Evolutionary conservation across 2,113 vertebrate genomes (phyloP).

Genomic region (Bettongia penicillata): DNA sequence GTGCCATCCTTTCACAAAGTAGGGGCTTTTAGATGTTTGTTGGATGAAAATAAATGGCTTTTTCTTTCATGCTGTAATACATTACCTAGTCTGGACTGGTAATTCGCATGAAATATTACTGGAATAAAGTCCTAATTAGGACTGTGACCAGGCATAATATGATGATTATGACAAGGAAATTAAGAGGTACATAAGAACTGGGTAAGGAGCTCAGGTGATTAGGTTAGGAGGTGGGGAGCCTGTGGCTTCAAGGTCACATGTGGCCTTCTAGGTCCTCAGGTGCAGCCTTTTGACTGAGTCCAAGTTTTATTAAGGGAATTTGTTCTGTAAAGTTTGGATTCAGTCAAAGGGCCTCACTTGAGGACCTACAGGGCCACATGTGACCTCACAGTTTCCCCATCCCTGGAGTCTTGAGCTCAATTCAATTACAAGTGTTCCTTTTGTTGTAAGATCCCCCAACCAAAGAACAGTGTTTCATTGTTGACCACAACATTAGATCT

Average conservation of each 20-base stretch:
- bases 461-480: neutral
- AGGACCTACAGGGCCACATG: too few relatives aligned
- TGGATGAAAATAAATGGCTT: neutral
- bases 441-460: neutral
- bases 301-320: too few relatives aligned
- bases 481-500: slow-evolving; percentile 17
- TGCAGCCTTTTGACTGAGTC: too few relatives aligned
- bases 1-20: neutral
- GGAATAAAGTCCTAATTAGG: slow-evolving; percentile 7
- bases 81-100: neutral
- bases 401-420: neutral
- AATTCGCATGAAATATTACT: slow-evolving; percentile 43
- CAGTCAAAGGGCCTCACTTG: too few relatives aligned
- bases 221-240: neutral
- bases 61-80: neutral
- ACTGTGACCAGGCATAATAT: slow-evolving; percentile 33
- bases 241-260: too few relatives aligned
- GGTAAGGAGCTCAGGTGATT: neutral
- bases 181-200: neutral
- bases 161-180: slow-evolving; percentile 26
- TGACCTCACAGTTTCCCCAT: too few relatives aligned
- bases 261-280: too few relatives aligned
- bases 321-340: too few relatives aligned
- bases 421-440: neutral
- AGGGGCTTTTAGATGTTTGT: neutral